A percentile compares a stretch with the other conserved stretches of the same genome.
phyloP scores from a whole-genome alignment of 2,113 vertebrate species.

The Neomonachus schauinslandi region DNA sequence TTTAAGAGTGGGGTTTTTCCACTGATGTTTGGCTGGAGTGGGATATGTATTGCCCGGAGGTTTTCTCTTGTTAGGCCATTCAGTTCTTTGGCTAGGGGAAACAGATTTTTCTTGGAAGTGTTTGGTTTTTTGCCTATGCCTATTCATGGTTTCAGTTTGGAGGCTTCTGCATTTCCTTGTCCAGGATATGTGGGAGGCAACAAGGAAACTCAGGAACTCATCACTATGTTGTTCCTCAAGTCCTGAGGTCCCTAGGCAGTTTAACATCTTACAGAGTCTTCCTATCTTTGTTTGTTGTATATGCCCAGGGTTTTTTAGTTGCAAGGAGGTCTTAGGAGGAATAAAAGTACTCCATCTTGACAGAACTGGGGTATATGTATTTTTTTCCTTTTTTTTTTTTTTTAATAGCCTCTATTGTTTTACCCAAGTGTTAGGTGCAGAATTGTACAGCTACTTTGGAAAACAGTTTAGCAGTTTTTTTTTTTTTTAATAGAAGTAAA shows the following conservation, averaged over 20 bases:
- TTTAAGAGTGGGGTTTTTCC: not conserved
- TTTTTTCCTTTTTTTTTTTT: too few relatives aligned
- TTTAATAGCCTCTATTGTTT: too few relatives aligned
- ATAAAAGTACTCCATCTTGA: not conserved
- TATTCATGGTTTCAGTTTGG: not conserved
- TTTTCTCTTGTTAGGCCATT: not conserved
- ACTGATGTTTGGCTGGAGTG: not conserved
- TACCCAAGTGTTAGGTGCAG: too few relatives aligned
- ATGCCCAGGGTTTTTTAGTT: not conserved
- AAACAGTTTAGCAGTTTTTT: too few relatives aligned
- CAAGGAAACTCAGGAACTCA: not conserved
- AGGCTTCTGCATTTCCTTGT: not conserved
- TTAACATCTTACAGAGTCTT: not conserved
- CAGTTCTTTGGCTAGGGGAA: not conserved
- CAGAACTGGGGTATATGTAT: not conserved
- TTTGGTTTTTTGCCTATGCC: not conserved
- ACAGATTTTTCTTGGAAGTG: not conserved
- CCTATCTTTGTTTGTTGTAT: not conserved
- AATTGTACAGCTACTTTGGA: too few relatives aligned
- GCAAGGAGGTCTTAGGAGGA: not conserved
- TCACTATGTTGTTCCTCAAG: not conserved
- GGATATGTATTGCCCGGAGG: not conserved
- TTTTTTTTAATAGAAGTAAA: too few relatives aligned
- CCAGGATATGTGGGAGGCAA: not conserved
- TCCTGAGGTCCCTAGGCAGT: too few relatives aligned